Base-by-base conservation (phyloP, 1,140 invertebrate species). In the Gryllus bimaculatus region DNA sequence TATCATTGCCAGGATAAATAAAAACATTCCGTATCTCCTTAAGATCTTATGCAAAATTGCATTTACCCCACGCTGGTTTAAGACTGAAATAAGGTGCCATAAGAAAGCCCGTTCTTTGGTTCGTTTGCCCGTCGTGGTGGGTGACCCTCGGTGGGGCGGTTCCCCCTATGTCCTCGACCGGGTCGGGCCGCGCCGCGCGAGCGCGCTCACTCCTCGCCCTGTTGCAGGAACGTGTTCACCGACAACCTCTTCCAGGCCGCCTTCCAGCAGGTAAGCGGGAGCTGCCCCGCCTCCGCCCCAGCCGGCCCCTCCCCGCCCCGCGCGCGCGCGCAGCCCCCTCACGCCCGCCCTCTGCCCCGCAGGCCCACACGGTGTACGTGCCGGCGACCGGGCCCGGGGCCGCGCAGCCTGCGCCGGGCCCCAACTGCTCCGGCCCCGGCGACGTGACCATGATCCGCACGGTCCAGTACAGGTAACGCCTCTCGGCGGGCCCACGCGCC, bases 161-260 rank as follows among this genome's bases (percentile, higher is more conserved):
- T 75, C 7, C 66, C 5, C 15, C 15, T 20, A 8, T 18, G n/a
- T 96, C 80, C 86, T 95, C 83, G 94, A 94, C 86, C 91, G 93
- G 93, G 85, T 86, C 87, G 47, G 10, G 18, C 5, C 15, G 18
- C 47, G 39, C n/a, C 15, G 54, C 54, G 54, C 54, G 54, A 66
- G 54, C 54, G 54, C 54, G 54, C 54, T 66, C 54, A 66, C 54
- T 66, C 54, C 54, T 66, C 54, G 18, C 54, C 84, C 84, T 82
- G 86, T 86, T 89, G 82, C 87, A 95, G 92, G 86, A 96, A 96
- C 86, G 92, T 96, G 83, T 92, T 96, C 82, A 93, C 95, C 13
- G 94, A 95, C 83, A 96, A 96, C 88, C 88, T 96, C 78, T 95
- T 96, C 83, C 93, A 95, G 86, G 94, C 94, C 74, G 91, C 93